These are phyloP conservation scores for Chaenodraco wilsoni DNA, from an alignment of 2,797 vertebrate genomes.

Conservation along the genomic window DNA sequence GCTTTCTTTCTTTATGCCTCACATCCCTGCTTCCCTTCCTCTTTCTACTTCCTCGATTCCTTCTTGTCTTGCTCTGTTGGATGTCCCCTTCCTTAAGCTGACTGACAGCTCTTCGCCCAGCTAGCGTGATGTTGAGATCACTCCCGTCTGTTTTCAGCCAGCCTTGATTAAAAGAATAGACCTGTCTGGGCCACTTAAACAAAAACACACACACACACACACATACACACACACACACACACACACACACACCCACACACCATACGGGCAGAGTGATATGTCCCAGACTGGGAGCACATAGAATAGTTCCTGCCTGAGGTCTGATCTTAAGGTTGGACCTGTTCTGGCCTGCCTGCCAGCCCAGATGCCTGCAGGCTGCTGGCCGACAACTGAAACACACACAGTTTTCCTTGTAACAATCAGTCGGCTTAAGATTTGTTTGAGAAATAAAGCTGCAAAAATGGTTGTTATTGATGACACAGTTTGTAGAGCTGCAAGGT, in stretches of 20 bases:
- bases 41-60: not conserved
- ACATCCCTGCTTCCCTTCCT: not conserved
- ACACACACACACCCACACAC: not conserved
- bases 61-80: not conserved
- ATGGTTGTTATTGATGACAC: not conserved
- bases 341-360: slow-evolving; percentile 52
- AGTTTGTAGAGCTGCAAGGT: not conserved
- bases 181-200: slow-evolving; percentile 34
- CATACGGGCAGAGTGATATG: slow-evolving; percentile 25
- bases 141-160: slow-evolving; percentile 40
- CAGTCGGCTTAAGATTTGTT: slow-evolving; percentile 25
- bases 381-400: slow-evolving; percentile 20
- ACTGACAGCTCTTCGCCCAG: slow-evolving; percentile 36
- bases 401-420: slow-evolving; percentile 16
- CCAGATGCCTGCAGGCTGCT: slow-evolving; percentile 44
- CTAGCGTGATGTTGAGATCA: slow-evolving; percentile 37
- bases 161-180: slow-evolving; percentile 60
- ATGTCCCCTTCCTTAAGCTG: slow-evolving; percentile 11
- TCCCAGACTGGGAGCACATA: slow-evolving; percentile 38
- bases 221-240: not conserved
- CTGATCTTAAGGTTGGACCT: slow-evolving; percentile 43
- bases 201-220: slow-evolving; percentile 17
- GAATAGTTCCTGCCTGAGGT: slow-evolving; percentile 42
- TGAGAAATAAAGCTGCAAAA: slow-evolving; percentile 19
- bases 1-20: slow-evolving; percentile 9